Evolutionary conservation across 2,888 invertebrate genomes (phyloP).

Genomic region (Agrotis clavis): DNA sequence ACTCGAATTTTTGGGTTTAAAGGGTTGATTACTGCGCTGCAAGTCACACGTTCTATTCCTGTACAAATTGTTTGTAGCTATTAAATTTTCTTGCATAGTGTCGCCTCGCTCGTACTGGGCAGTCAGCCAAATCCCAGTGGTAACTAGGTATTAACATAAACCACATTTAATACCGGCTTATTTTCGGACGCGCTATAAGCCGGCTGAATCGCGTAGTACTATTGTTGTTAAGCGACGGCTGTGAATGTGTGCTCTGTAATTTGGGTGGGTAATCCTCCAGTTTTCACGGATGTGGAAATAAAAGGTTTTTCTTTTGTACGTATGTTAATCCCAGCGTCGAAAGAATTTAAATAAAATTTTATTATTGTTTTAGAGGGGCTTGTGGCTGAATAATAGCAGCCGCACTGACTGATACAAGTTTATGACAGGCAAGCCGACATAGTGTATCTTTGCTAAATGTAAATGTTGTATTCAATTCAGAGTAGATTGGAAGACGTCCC

Average conservation of each 20-base stretch:
- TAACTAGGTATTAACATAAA: conserved; percentile 59
- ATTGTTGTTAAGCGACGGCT: conserved; percentile 32
- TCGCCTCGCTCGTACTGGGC: neutral
- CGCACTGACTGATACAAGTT: too few species aligned
- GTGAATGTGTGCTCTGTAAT: conserved; percentile 34
- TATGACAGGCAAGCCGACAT: too few species aligned
- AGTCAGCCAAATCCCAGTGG: neutral
- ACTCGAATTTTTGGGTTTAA: too few species aligned
- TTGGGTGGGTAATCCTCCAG: conserved; percentile 34
- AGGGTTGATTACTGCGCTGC: too few species aligned
- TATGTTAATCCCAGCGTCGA: conserved; percentile 6
- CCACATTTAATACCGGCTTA: conserved; percentile 62
- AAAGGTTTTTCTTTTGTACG: conserved; percentile 18
- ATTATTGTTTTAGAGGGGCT: neutral
- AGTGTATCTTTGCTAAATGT: too few species aligned
- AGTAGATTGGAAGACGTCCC: neutral
- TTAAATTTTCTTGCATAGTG: neutral
- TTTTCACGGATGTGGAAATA: conserved; percentile 21
- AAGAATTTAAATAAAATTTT: neutral
- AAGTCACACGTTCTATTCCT: too few species aligned
- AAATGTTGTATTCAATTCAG: neutral
- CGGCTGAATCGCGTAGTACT: conserved; percentile 32
- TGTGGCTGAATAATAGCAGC: neutral
- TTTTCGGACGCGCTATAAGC: conserved; percentile 51
- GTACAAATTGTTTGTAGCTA: neutral